phyloP scores from a whole-genome alignment of 1,140 invertebrate species.

The Drosophila funebris region DNA sequence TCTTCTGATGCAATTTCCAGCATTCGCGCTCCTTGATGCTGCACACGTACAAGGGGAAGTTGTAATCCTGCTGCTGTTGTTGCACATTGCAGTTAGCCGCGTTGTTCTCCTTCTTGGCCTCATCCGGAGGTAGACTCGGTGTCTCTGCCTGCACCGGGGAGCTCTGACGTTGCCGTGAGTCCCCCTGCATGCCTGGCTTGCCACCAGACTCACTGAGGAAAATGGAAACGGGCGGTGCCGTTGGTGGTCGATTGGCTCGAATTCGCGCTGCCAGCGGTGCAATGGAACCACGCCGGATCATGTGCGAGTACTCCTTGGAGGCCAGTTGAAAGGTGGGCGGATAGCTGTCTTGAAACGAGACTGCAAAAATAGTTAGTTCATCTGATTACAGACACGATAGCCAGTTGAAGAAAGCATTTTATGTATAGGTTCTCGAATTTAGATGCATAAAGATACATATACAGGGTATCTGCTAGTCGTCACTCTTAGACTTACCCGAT shows the following conservation, averaged over 20 bases:
- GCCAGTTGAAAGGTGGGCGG: conserved; percentile 74
- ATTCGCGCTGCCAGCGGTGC: conserved; percentile 80
- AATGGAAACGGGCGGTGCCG: conserved; percentile 80
- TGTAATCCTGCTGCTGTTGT: conserved; percentile 55
- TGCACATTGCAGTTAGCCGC: conserved; percentile 63
- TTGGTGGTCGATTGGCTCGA: conserved; percentile 77
- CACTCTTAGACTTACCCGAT: conserved; percentile 69
- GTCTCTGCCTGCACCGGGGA: not conserved
- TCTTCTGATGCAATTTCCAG: conserved; percentile 88
- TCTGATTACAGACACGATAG: not conserved
- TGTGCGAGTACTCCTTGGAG: conserved; percentile 80
- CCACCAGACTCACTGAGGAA: conserved; percentile 58
- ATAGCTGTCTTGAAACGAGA: conserved; percentile 84
- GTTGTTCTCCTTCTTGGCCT: conserved; percentile 75
- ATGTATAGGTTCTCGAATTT: no score
- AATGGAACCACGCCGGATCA: conserved; percentile 78
- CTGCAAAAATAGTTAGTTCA: conserved; percentile 72
- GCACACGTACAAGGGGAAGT: conserved; percentile 73
- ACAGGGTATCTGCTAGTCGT: not conserved
- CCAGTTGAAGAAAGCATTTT: no score
- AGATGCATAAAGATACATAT: no score
- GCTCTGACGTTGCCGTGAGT: conserved; percentile 21
- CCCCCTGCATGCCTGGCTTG: conserved; percentile 33
- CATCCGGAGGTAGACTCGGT: conserved; percentile 27
- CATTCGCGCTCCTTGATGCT: conserved; percentile 87